These are phyloP conservation scores for Amia ocellicauda DNA, from an alignment of 2,113 vertebrate genomes.

Conservation along the genomic window DNA sequence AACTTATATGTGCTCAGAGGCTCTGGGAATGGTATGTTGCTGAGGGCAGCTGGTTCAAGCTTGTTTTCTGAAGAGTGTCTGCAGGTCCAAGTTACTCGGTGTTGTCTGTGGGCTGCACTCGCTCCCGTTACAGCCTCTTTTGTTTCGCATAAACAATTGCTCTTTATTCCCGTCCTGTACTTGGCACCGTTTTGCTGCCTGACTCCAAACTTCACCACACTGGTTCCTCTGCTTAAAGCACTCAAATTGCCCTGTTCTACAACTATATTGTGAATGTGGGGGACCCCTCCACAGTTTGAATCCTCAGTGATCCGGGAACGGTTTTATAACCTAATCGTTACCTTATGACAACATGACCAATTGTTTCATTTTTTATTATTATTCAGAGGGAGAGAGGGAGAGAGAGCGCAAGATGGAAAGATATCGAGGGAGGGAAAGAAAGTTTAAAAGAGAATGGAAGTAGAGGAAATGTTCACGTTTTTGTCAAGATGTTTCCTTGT, in stretches of 20 bases:
- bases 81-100: constrained; percentile 69
- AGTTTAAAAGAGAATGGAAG: background rate
- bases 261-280: constrained; percentile 30
- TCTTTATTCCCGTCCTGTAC: constrained; percentile 58
- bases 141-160: constrained; percentile 67
- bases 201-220: constrained; percentile 58
- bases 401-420: background rate
- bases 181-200: constrained; percentile 60
- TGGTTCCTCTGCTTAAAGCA: constrained; percentile 49
- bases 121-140: constrained; percentile 58
- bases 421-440: background rate
- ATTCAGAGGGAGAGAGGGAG: background rate
- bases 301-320: background rate
- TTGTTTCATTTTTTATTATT: background rate
- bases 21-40: background rate
- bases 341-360: background rate
- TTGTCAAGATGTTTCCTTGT: background rate
- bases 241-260: constrained; percentile 51
- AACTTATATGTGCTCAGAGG: background rate
- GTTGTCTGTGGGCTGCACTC: constrained; percentile 51
- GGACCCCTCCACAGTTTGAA: constrained; percentile 4
- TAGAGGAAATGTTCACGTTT: background rate
- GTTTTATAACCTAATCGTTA: background rate
- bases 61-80: constrained; percentile 23
- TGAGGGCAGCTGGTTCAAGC: background rate